Base-by-base conservation (phyloP, 2,888 invertebrate species). In the Microctonus brassicae region DNA sequence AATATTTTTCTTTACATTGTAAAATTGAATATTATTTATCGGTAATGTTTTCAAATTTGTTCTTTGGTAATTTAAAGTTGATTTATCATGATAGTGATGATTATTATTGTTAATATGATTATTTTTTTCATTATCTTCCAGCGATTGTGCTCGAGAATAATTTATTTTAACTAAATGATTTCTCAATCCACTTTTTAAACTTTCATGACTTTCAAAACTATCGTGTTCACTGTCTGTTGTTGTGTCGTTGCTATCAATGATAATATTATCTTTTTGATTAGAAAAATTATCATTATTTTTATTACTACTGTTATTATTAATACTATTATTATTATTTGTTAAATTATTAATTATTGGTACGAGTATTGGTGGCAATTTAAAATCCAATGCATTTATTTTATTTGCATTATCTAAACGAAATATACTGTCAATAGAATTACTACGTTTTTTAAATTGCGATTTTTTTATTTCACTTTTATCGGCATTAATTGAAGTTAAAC, bases 351-450 rank as follows among this genome's bases (percentile, higher is more conserved):
- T 91, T 69, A 93, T 92, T 34, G 93, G 93, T 42, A 92, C 88
- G 77, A 93, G 87, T 82, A 94, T 93, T 2, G 94, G 94, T 9
- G 94, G 93, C 57, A 94, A 87, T 82, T 92, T 87, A 66, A 87
- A 87, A 69, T 87, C 85, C 24, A 87, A 65, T 4, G 83, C 81
- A 75, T 82, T 83, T 1, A 75, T 72, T 66, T 79, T 77, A 65
- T 80, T 77, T 1, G 75, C 73, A 52, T 81, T 79, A 20, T 81
- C 80, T 2, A 81, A 55, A 42, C 79, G 75, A 1, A 82, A 77
- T 20, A 87, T 66, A 72, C 81, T 84, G 67, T 86, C 85, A 20
- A 78, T 81, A 0, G 86, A 86, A 63, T 79, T 84, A 65, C 84
- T 83, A 52, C 83, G 75, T 68, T 75, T 83, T 60, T 84, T 84